phyloP scores from a whole-genome alignment of 2,888 invertebrate species.

The Panopea generosa region DNA sequence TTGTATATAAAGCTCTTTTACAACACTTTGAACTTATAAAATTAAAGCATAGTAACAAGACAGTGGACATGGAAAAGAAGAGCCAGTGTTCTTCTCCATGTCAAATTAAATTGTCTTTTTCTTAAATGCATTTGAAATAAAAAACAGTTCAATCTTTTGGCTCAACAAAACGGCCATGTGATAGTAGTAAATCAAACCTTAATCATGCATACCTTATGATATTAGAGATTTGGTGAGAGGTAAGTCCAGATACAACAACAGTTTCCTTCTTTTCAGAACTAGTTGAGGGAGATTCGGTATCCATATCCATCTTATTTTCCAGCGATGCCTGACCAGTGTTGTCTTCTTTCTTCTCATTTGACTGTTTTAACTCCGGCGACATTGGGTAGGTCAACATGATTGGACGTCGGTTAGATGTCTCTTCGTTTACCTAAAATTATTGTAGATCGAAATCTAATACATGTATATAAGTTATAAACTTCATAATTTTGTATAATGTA shows the following conservation, averaged over 20 bases:
- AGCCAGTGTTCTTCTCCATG: no score
- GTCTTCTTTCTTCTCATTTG: slow-evolving; percentile 67
- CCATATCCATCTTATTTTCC: slow-evolving; percentile 78
- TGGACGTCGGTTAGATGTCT: slow-evolving; percentile 92
- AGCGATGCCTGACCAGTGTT: slow-evolving; percentile 24
- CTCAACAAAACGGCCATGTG: no score
- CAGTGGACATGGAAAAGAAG: no score
- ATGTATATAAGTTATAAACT: background rate
- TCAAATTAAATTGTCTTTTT: no score
- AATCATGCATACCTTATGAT: slow-evolving; percentile 74
- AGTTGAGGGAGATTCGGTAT: slow-evolving; percentile 57
- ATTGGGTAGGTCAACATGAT: slow-evolving; percentile 88
- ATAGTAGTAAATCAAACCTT: no score
- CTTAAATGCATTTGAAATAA: no score
- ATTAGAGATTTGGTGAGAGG: slow-evolving; percentile 77
- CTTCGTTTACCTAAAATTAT: slow-evolving; percentile 89
- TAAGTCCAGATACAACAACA: slow-evolving; percentile 76
- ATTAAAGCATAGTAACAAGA: no score
- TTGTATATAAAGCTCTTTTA: no score
- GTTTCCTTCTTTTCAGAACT: slow-evolving; percentile 56
- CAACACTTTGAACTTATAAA: no score
- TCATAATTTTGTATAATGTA: background rate
- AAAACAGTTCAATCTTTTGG: no score
- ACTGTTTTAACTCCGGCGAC: slow-evolving; percentile 64
- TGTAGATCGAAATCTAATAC: no score